Conservation (phyloP, 2,113 vertebrate species). For the Spheniscus mendiculus region DNA sequence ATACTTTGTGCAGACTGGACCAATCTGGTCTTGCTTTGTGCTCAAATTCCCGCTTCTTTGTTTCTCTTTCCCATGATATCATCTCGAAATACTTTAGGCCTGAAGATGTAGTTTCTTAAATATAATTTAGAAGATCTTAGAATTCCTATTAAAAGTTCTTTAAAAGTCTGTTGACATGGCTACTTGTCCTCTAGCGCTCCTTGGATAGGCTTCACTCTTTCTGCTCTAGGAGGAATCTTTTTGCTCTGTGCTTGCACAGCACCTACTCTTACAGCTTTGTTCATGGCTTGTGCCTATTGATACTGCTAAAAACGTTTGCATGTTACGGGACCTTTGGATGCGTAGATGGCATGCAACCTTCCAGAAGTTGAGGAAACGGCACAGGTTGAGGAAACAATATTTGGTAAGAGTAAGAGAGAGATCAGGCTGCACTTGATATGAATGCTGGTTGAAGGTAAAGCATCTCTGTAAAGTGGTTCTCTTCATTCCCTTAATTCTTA, state of each 20-base stretch:
- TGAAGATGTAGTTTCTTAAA: not conserved
- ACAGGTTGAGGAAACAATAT: not conserved
- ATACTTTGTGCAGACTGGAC: not conserved
- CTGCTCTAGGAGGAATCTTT: not conserved
- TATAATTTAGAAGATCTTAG: not conserved
- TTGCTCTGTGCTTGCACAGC: not conserved
- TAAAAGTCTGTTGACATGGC: not conserved
- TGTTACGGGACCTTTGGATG: not conserved
- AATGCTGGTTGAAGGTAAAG: not conserved
- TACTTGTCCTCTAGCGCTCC: not conserved
- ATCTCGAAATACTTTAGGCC: not conserved
- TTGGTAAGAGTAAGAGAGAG: not conserved
- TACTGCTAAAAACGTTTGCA: not conserved
- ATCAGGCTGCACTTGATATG: not conserved
- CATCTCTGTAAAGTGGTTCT: not conserved
- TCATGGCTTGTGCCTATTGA: not conserved
- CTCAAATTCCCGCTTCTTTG: not conserved
- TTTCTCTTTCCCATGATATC: not conserved
- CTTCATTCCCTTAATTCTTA: not conserved
- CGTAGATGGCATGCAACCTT: not conserved
- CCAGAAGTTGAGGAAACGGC: not conserved
- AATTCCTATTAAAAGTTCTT: not conserved
- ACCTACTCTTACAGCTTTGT: not conserved
- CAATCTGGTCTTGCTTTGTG: not conserved
- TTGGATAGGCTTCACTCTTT: not conserved